Base-by-base conservation (phyloP, 2,113 vertebrate genomes). In the Diphyllodes magnificus region DNA sequence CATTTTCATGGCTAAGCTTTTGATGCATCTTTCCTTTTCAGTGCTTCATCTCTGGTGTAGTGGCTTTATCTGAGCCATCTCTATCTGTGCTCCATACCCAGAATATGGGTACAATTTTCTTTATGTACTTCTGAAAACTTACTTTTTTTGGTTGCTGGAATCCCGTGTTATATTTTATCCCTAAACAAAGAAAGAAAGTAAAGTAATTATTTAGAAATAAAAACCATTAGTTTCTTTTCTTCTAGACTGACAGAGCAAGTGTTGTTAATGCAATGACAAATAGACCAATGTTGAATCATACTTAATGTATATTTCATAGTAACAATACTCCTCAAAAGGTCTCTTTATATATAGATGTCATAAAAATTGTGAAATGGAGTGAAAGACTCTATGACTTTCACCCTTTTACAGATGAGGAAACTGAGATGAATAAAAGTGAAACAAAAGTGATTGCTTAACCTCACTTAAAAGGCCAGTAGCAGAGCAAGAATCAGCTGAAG, bases 81-180 rank as follows among this genome's bases (percentile, higher is more conserved):
- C 65, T 72, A 23, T 9, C 30, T 22, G 27, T 70, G 47, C 14
- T 60, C 27, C 19, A 7, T 20, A 39, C 15, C 42, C 6, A 7
- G 47, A 87, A 54, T 56, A 86, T 51, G 39, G n/a, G 8, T 61
- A 71, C 23, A 64, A 19, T 72, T 91, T 71, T 92, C 76, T 11
- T 79, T 70, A 42, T 5, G 17, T 54, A 57, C 16, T 81, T 92
- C 42, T 75, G 50, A 81, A 59, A 92, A 98, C 98, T 97, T 98
- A 98, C 98, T 47, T 97, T 94, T 97, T 95, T 94, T 65, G 88
- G 63, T 89, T 96, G 97, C 88, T 97, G 98, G n/a, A 97, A 96
- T 96, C 97, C 95, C 95, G 93, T 92, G 96, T 95, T 96, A 95
- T 98, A 97, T 96, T 98, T 98, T 79, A 98, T 96, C 60, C 98